Evolutionary conservation across 2,797 vertebrate species (phyloP), one percentile per base, ranked within the genome.

Genomic region (Esox masquinongy): DNA sequence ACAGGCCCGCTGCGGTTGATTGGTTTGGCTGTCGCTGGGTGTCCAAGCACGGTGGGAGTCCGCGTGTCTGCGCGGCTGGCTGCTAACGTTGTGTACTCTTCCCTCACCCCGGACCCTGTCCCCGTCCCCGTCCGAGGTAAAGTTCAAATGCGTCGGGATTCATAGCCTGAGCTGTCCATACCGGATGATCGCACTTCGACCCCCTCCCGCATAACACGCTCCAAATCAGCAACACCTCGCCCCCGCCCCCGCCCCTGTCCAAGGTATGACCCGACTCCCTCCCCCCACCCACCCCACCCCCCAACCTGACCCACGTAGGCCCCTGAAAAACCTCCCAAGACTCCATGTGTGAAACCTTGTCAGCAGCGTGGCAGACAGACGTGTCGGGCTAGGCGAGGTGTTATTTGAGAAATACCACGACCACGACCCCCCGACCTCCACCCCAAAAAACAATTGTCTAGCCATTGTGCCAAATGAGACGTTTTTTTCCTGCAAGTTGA

Each of bases 331-430:
- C n/a, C 22, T 24, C 59, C 22, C 24, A 1, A 29, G 29, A 64
- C 4, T 64, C 24, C 24, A 29, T 26, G 29, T 34, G 63, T 31
- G 24, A 26, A 11, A 16, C 59, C 24, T 5, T 15, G 59, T 63
- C 59, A 63, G 24, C 59, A 22, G 26, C 22, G 3, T 22, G 59
- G 59, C 3, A 31, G 59, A 24, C 59, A 24, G 22, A 61, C 8
- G 22, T 67, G 67, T 68, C 39, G 22, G 68, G 4, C n/a, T 68
- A 80, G 74, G 74, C 29, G 78, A 53, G 17, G 34, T 74, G 82
- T 77, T 74, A 53, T 43, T 73, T 77, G 69, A 64, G 24, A 81
- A 80, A 73, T 71, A 5, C 12, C 73, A 68, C 72, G 61, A 73
- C 72, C 79, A 76, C 79, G 56, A 69, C 69, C 72, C 73, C 36